phyloP scores from a whole-genome alignment of 2,888 invertebrate species.

The Lutraria lutraria region DNA sequence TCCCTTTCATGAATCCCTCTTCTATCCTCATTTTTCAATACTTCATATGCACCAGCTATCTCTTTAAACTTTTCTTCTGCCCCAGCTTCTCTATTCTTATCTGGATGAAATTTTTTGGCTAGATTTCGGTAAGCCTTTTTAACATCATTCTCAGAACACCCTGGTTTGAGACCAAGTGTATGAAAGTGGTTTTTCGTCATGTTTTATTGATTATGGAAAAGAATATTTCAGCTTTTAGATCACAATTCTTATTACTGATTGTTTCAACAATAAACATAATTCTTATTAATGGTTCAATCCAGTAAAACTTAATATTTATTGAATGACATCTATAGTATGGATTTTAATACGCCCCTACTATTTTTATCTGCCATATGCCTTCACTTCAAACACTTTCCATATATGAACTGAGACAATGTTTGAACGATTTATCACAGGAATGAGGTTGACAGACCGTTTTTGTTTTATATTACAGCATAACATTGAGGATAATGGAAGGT shows the following conservation, averaged over 20 bases:
- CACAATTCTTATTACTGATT: neutral
- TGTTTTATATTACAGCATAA: neutral
- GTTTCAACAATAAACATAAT: neutral
- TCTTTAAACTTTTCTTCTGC: constrained; percentile 85
- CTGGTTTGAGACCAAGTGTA: constrained; percentile 79
- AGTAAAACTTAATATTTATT: neutral
- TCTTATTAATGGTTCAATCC: neutral
- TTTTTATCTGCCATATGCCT: neutral
- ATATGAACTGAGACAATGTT: neutral
- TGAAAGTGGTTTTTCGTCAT: constrained; percentile 80
- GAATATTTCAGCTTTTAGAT: neutral
- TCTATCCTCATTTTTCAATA: constrained; percentile 78
- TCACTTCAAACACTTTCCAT: neutral
- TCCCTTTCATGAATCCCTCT: constrained; percentile 79
- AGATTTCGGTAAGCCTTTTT: constrained; percentile 83
- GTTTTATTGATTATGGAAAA: neutral
- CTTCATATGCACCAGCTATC: constrained; percentile 83
- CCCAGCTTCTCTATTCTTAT: constrained; percentile 82
- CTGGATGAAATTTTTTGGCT: constrained; percentile 84
- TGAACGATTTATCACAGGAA: neutral
- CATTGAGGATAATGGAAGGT: neutral
- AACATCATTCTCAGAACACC: constrained; percentile 82
- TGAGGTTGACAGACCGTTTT: neutral
- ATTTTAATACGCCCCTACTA: neutral
- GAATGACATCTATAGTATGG: neutral